Percentiles rank a stretch among this genome's conserved stretches.
Evolutionary conservation across 2,888 invertebrate species (phyloP).

Genomic region (Hemaris fuciformis): DNA sequence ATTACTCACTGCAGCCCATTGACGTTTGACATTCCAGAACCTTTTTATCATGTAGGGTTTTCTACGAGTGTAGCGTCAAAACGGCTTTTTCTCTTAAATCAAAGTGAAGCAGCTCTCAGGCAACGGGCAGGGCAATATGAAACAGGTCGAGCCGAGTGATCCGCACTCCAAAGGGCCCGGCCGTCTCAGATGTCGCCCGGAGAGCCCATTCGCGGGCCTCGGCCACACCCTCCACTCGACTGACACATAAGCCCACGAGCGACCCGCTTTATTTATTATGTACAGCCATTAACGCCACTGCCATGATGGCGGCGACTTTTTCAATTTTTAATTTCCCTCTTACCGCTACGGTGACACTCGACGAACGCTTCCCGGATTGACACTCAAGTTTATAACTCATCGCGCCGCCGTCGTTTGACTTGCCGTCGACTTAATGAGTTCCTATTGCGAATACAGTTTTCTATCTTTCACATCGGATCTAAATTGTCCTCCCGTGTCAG

Average conservation of each 20-base stretch:
- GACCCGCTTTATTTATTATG: slow-evolving; percentile 80
- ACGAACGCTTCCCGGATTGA: slow-evolving; percentile 65
- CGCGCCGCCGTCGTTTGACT: slow-evolving; percentile 33
- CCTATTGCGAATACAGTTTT: slow-evolving; percentile 30
- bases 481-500: neutral
- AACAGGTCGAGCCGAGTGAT: slow-evolving; percentile 73
- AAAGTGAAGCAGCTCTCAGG: slow-evolving; percentile 75
- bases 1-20: slow-evolving; percentile 26
- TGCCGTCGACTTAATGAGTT: slow-evolving; percentile 45
- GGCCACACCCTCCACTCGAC: slow-evolving; percentile 80
- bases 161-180: slow-evolving; percentile 75
- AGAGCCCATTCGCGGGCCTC: slow-evolving; percentile 77
- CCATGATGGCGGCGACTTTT: slow-evolving; percentile 79
- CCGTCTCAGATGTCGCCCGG: slow-evolving; percentile 77
- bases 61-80: slow-evolving; percentile 58
- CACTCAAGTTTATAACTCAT: slow-evolving; percentile 67
- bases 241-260: slow-evolving; percentile 76
- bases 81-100: slow-evolving; percentile 77
- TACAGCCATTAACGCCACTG: slow-evolving; percentile 79
- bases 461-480: neutral
- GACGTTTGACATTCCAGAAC: slow-evolving; percentile 43
- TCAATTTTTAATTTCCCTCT: slow-evolving; percentile 80
- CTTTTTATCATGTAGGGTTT: slow-evolving; percentile 51
- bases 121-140: slow-evolving; percentile 75
- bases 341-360: slow-evolving; percentile 59